A percentile compares a stretch with the other conserved stretches of the same genome.
Evolutionary conservation across 2,113 vertebrate genomes (phyloP).

Genomic region (Microtus montanus): DNA sequence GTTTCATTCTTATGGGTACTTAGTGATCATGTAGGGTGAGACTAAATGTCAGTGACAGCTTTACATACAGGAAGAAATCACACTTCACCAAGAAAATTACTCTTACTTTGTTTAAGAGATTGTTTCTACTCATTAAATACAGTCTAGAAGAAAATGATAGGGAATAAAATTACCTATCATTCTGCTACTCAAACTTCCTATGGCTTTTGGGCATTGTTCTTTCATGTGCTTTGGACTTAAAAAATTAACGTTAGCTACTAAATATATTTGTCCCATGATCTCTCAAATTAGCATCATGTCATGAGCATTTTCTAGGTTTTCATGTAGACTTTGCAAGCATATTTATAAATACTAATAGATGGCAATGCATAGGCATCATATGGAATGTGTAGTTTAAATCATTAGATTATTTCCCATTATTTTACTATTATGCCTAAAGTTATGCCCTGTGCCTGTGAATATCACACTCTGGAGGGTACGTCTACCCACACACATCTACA

Average conservation of each 20-base stretch:
- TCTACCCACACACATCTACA: not conserved
- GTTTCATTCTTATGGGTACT: slow-evolving; percentile 45
- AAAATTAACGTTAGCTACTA: slow-evolving; percentile 4
- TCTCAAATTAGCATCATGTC: not conserved
- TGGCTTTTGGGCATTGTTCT: not conserved
- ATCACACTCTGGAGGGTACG: not conserved
- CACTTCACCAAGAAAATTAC: slow-evolving; percentile 12
- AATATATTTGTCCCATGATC: not conserved
- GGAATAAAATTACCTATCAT: not conserved
- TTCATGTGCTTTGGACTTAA: not conserved
- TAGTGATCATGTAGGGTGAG: slow-evolving; percentile 45
- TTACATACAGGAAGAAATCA: slow-evolving; percentile 33
- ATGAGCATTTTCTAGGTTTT: slow-evolving; percentile 22
- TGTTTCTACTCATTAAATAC: slow-evolving; percentile 31
- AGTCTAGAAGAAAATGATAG: slow-evolving; percentile 10
- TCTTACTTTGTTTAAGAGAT: slow-evolving; percentile 39
- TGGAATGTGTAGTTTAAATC: slow-evolving; percentile 33
- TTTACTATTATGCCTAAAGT: not conserved
- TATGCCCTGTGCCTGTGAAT: not conserved
- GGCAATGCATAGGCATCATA: not conserved
- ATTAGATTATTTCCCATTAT: slow-evolving; percentile 10
- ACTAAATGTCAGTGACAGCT: slow-evolving; percentile 33
- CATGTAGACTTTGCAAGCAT: slow-evolving; percentile 32
- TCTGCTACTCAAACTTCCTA: not conserved
- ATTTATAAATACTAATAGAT: slow-evolving; percentile 36